Evolutionary conservation across 2,888 invertebrate species (phyloP).

Genomic region (Pseudococcus longispinus): DNA sequence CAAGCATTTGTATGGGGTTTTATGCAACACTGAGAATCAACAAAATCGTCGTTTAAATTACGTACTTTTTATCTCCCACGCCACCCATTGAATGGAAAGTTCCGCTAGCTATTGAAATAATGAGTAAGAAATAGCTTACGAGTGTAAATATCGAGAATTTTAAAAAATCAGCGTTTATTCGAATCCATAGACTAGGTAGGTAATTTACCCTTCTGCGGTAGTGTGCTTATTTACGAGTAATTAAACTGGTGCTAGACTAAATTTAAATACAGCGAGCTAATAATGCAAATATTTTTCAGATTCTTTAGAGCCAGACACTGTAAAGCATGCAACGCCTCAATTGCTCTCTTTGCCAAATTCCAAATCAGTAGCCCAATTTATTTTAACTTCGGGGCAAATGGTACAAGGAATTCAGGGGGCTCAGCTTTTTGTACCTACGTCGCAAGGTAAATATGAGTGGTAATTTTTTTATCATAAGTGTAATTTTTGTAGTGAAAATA

Average conservation of each 20-base stretch:
- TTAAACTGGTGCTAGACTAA: neutral
- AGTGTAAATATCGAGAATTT: neutral
- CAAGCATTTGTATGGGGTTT: neutral
- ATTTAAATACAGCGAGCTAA: neutral
- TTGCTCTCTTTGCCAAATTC: conserved; percentile 64
- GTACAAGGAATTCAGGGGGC: conserved; percentile 93
- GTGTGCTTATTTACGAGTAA: neutral
- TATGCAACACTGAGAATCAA: neutral
- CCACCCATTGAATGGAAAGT: neutral
- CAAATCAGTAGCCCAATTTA: conserved; percentile 87
- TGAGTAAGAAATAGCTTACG: neutral
- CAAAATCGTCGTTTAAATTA: neutral
- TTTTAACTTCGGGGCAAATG: conserved; percentile 88
- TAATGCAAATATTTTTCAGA: conserved; percentile 29
- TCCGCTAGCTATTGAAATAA: neutral
- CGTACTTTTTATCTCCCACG: neutral
- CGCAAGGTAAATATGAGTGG: conserved; percentile 76
- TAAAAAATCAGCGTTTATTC: neutral
- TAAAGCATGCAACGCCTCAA: conserved; percentile 57
- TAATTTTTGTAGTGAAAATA: too few species aligned
- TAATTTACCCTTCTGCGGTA: neutral
- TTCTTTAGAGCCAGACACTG: conserved; percentile 39
- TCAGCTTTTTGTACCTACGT: conserved; percentile 92
- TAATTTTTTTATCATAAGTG: neutral
- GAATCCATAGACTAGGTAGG: neutral